Evolutionary conservation across 2,888 invertebrate genomes (phyloP), one percentile per base, ranked within the genome.

Genomic region (Neocrepidodera transversa): DNA sequence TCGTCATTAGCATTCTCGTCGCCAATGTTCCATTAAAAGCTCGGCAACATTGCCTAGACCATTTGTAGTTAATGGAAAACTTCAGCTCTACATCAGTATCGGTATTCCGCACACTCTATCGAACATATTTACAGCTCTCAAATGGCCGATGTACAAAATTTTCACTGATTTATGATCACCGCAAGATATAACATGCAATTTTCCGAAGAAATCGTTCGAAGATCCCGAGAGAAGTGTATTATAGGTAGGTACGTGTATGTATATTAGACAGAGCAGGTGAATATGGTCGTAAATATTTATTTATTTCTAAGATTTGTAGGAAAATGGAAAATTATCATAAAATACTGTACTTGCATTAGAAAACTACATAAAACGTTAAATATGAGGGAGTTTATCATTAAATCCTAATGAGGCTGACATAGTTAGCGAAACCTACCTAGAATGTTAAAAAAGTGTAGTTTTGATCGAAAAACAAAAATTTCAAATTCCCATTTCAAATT

Each of bases 91-190:
- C 16, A 47, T 28, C 28, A 28, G 17, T 40, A 57, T 57, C 42
- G 43, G 58, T 53, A 58, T 58, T 58, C 58, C 47, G 45, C 38
- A 20, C 48, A 42, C 32, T 23, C 14, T 52, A 17, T 32, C 20
- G 53, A 48, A 28, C 40, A 43, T 58, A 58, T 58, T 58, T 58
- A 58, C 59, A 53, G 30, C 50, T 35, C 63, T 57, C 63, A 17
- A 56, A 50, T 35, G 63, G 32, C 30, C 59, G 53, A 63, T 63
- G 57, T 57, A 63, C 50, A 59, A 63, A 63, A 63, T 63, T 60
- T 50, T 45, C 17, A 14, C 28, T 45, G 59, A 63, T 59, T 60
- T 60, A 60, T 51, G 36, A 52, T 16, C 17, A 28, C 50, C 43
- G 51, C 58, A 53, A 50, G 58, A 53, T 53, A 53, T 58, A 58